These are phyloP conservation scores for Limnodromus scolopaceus DNA, from an alignment of 2,797 vertebrate genomes.

Conservation along the genomic window DNA sequence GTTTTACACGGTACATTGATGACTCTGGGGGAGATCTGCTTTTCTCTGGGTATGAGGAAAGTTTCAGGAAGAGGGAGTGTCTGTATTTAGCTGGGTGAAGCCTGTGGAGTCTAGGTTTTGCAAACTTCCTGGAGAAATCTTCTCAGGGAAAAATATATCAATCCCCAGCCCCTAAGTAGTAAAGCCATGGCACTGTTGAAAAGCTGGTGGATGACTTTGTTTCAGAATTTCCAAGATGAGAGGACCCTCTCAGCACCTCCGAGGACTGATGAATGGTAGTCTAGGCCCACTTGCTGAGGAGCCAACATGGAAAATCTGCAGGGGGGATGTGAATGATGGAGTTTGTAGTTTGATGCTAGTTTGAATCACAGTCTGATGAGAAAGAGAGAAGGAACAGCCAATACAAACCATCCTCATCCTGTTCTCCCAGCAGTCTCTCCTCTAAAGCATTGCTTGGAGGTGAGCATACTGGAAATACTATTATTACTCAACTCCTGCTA, in stretches of 20 bases:
- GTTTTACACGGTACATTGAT: background rate
- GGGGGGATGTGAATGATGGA: slow-evolving; percentile 53
- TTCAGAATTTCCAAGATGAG: slow-evolving; percentile 69
- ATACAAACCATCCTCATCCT: slow-evolving; percentile 62
- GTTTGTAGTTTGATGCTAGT: slow-evolving; percentile 18
- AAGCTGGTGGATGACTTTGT: slow-evolving; percentile 38
- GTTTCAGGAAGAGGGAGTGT: background rate
- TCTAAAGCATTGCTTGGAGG: slow-evolving; percentile 45
- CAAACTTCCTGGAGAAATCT: slow-evolving; percentile 28
- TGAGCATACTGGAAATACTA: slow-evolving; percentile 74
- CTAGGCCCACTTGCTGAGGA: slow-evolving; percentile 46
- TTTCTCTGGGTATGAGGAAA: background rate
- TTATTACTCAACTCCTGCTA: slow-evolving; percentile 69
- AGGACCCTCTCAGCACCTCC: slow-evolving; percentile 48
- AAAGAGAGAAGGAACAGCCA: slow-evolving; percentile 71
- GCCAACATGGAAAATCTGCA: slow-evolving; percentile 74
- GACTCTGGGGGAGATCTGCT: background rate
- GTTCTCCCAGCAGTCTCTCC: slow-evolving; percentile 55
- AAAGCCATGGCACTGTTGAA: slow-evolving; percentile 25
- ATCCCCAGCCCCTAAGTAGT: background rate
- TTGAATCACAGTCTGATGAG: slow-evolving; percentile 68
- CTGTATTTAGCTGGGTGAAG: background rate
- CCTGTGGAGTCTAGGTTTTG: background rate
- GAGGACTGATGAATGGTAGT: slow-evolving; percentile 61
- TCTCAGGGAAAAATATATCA: slow-evolving; percentile 22